Evolutionary conservation across 2,888 invertebrate genomes (phyloP).

Genomic region (Drosophila birchii): DNA sequence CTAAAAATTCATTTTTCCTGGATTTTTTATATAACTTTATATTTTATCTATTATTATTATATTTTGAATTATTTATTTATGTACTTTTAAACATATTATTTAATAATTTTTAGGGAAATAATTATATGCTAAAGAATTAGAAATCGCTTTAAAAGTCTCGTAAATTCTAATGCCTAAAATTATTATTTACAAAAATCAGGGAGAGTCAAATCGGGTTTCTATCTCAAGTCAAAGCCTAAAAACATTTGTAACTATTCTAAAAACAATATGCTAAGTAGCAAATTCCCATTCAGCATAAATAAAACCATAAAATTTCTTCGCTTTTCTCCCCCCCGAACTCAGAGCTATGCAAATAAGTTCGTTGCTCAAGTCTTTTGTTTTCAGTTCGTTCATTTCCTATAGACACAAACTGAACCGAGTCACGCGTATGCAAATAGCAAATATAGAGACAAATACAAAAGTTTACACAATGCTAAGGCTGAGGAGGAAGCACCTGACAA

Average conservation of each 20-base stretch:
- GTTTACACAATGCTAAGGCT: constrained; percentile 31
- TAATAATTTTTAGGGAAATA: too few relatives aligned
- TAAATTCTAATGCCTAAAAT: too few relatives aligned
- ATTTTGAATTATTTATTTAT: neutral
- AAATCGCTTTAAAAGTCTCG: too few relatives aligned
- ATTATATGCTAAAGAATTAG: too few relatives aligned
- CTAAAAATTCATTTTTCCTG: too few relatives aligned
- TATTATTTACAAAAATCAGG: neutral
- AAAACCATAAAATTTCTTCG: constrained; percentile 9
- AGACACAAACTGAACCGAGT: constrained; percentile 24
- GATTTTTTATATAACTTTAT: too few relatives aligned
- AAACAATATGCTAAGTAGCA: constrained; percentile 1
- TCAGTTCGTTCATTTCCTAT: constrained; percentile 27
- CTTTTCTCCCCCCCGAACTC: neutral
- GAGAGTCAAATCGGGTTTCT: neutral
- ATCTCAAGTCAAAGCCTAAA: neutral
- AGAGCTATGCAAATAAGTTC: constrained; percentile 46
- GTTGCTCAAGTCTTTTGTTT: constrained; percentile 73
- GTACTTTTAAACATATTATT: too few relatives aligned
- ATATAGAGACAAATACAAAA: constrained; percentile 28
- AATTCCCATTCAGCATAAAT: constrained; percentile 14
- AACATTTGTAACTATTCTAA: neutral
- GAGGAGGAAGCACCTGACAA: constrained; percentile 27
- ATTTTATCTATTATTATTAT: neutral
- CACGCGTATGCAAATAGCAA: constrained; percentile 36